A percentile compares a stretch with the other conserved stretches of the same genome.
phyloP scores from a whole-genome alignment of 2,113 vertebrate genomes.

The Lagenorhynchus albirostris region DNA sequence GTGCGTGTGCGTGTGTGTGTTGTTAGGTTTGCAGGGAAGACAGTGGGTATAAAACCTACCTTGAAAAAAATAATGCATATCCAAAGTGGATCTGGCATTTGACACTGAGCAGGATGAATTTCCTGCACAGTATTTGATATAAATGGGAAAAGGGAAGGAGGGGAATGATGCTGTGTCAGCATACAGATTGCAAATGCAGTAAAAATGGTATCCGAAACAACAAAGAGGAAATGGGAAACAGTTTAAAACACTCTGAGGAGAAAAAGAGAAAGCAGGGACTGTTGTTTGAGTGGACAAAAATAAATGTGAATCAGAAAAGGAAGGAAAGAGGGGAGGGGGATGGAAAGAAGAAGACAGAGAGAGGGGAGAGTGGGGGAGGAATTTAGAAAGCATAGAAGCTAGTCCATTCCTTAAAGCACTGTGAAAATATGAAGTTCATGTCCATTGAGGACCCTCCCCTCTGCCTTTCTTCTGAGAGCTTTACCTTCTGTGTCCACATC shows the following conservation, averaged over 20 bases:
- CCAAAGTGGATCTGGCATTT: constrained; percentile 66
- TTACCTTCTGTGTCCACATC: background rate
- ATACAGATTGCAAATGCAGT: constrained; percentile 41
- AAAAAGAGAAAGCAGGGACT: background rate
- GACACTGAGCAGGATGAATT: constrained; percentile 65
- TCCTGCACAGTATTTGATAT: constrained; percentile 63
- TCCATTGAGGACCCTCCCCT: background rate
- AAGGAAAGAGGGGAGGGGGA: background rate
- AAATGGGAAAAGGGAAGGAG: constrained; percentile 22
- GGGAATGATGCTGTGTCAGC: constrained; percentile 54
- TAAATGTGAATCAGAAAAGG: background rate
- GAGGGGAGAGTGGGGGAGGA: too few species aligned
- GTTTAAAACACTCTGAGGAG: background rate
- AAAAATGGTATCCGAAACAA: constrained; percentile 35
- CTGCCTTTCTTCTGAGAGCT: background rate
- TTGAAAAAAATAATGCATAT: constrained; percentile 56
- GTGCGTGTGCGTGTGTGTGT: background rate
- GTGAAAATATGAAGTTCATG: background rate
- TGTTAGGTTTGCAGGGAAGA: background rate
- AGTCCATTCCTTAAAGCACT: background rate
- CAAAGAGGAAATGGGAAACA: background rate
- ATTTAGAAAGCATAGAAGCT: background rate
- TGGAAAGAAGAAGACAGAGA: background rate
- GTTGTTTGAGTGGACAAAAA: constrained; percentile 4
- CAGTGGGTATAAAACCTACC: constrained; percentile 5